phyloP scores from a whole-genome alignment of 2,113 vertebrate species.

The Oreotrochilus melanogaster region DNA sequence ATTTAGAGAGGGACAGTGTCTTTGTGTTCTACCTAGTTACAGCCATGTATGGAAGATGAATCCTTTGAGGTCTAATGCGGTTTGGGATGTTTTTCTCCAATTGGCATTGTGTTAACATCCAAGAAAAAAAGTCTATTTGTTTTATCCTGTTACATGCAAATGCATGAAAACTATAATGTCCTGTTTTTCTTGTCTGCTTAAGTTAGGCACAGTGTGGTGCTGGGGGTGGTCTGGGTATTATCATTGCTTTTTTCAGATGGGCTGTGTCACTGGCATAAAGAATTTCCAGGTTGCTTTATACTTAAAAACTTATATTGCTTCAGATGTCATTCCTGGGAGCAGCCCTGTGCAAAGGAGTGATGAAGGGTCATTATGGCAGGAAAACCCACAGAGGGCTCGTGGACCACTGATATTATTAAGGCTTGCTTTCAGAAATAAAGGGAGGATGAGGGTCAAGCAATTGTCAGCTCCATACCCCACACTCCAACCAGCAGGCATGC shows the following conservation, averaged over 20 bases:
- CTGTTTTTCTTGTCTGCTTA: neutral
- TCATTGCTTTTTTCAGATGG: neutral
- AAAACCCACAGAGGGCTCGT: neutral
- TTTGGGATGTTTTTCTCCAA: constrained; percentile 5
- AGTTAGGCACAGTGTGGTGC: neutral
- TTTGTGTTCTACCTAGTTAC: neutral
- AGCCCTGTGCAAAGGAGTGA: neutral
- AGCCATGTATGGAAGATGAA: neutral
- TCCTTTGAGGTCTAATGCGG: neutral
- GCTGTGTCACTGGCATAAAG: neutral
- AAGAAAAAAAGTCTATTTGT: neutral
- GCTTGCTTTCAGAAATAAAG: neutral
- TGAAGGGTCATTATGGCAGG: neutral
- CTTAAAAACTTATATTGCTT: neutral
- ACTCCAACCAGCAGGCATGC: neutral
- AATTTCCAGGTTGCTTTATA: neutral
- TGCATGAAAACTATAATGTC: neutral
- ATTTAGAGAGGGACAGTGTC: neutral
- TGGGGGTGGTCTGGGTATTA: neutral
- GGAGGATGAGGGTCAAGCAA: neutral
- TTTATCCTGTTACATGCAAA: neutral
- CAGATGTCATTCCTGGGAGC: neutral
- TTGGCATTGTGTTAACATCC: neutral
- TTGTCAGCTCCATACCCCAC: neutral
- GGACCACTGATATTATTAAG: neutral